Evolutionary conservation across 2,797 vertebrate genomes (phyloP), one percentile per base, ranked within the genome.

Genomic region (Cuculus canorus): DNA sequence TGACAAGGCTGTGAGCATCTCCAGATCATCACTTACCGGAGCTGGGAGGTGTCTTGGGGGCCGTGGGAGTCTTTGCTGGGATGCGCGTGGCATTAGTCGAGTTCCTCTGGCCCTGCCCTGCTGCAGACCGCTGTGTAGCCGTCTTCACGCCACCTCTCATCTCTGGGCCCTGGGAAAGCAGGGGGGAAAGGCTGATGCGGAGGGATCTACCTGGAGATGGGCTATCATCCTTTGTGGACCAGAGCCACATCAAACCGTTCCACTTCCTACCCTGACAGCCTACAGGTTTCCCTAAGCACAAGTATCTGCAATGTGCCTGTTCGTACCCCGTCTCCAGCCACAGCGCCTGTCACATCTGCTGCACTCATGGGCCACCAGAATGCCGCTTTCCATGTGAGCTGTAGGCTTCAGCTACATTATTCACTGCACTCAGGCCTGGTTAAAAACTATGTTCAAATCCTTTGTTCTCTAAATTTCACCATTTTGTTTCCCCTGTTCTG

Each of bases 1-100:
- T 8, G 39, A 45, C 2, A 21, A 27, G 72, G 57, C 48, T 17
- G 47, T 17, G 47, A 86, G 81, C 57, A 43, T 37, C 59, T 63
- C 77, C 2, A 0, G 25, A 18, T 7, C n/a, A 28, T 32, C 59
- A 24, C 88, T 97, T 97, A 98, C 98, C 97, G 10, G 98, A 98
- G 96, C 98, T 96, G 2, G 98, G 98, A 9, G 98, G 98, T 21
- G 98, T 98, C 97, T 98, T 98, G 54, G 98, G 98, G 91, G 96
- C 61, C 17, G 98, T 97, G 17, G 98, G 97, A 32, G 98, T 98
- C 98, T 98, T 99, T n/a, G 98, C 98, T 13, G 98, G 98, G 64
- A 98, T 98, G 96, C 98, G 99, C 32, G 98, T 98, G 93, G 98
- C 98, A 1, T 98, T 98, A 84, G 94, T 97, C 3, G 98, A 97